These are phyloP conservation scores for Acrocephalus scirpaceus DNA, from an alignment of 2,797 vertebrate genomes.

Conservation along the genomic window DNA sequence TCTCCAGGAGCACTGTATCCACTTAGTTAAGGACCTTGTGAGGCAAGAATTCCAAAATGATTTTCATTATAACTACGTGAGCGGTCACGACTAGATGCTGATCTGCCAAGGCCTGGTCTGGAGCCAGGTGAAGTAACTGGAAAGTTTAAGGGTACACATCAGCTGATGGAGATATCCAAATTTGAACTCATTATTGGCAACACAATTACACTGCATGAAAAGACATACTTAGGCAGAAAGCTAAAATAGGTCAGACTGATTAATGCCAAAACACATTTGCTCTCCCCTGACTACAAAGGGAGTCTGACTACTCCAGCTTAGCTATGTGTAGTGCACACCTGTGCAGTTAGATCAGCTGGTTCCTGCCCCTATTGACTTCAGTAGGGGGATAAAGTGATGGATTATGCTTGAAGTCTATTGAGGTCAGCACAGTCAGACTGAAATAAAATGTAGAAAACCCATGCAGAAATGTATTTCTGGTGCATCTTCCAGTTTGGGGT, in stretches of 20 bases:
- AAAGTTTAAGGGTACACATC: conserved; percentile 12
- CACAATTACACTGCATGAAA: neutral
- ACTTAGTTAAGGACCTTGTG: neutral
- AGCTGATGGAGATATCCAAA: neutral
- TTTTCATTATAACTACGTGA: neutral
- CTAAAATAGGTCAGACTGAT: neutral
- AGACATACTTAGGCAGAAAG: neutral
- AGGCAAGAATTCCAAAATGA: neutral
- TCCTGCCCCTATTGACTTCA: neutral
- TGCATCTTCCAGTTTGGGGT: neutral
- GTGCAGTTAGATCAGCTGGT: neutral
- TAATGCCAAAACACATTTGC: neutral
- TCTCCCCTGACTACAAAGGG: neutral
- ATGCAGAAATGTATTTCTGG: neutral
- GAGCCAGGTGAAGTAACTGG: conserved; percentile 31
- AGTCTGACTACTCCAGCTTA: neutral
- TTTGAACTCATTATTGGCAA: conserved; percentile 15
- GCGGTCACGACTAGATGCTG: neutral
- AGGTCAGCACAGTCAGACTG: neutral
- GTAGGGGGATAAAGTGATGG: accelerated
- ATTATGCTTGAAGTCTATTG: neutral
- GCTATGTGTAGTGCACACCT: neutral
- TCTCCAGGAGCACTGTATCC: neutral
- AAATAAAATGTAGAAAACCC: neutral
- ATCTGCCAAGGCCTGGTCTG: neutral